phyloP scores from a whole-genome alignment of 2,113 vertebrate species.

The Aptenodytes patagonicus region DNA sequence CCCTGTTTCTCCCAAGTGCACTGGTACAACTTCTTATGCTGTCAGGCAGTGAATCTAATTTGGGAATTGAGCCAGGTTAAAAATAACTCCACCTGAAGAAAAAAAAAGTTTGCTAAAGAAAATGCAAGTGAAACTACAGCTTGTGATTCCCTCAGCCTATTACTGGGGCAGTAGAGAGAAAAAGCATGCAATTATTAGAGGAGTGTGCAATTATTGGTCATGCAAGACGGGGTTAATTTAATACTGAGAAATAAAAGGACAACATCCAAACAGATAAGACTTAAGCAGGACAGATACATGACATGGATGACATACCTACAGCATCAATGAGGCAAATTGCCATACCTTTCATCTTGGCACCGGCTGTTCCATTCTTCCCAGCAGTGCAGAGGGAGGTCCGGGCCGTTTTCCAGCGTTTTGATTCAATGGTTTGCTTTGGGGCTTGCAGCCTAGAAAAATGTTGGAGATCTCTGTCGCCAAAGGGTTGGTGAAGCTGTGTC shows the following conservation, averaged over 20 bases:
- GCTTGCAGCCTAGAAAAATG: background rate
- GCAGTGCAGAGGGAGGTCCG: background rate
- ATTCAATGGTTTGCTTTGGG: background rate
- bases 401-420: background rate
- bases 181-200: background rate
- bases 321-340: background rate
- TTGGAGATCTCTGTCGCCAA: background rate
- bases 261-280: background rate
- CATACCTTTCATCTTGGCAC: background rate
- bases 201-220: background rate
- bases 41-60: background rate
- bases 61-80: conserved; percentile 15
- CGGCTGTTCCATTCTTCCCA: background rate
- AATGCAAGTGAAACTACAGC: background rate
- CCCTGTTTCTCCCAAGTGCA: background rate
- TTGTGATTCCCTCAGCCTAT: background rate
- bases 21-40: background rate
- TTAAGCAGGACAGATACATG: background rate
- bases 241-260: background rate
- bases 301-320: background rate
- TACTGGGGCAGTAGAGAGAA: background rate
- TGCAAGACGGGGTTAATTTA: background rate
- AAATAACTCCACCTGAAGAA: conserved; percentile 5
- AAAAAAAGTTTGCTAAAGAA: background rate
- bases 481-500: background rate